Percentiles rank a stretch among this genome's conserved stretches.
phyloP scores from a whole-genome alignment of 2,797 vertebrate species.

The Diglossa cyanea region DNA sequence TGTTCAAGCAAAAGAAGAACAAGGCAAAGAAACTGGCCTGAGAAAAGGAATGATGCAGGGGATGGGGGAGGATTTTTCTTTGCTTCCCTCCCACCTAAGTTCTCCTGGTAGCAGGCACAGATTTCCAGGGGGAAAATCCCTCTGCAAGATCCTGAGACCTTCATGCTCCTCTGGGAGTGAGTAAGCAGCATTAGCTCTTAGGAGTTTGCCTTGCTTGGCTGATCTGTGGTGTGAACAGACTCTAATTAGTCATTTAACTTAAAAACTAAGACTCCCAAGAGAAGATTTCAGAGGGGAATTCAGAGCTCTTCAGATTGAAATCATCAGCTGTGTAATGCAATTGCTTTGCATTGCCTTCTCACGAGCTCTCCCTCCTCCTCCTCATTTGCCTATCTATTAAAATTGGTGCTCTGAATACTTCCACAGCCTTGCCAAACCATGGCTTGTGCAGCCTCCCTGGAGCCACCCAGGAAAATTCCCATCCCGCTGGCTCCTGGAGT shows the following conservation, averaged over 20 bases:
- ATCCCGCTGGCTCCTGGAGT: background rate
- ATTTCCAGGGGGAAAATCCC: background rate
- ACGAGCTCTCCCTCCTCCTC: background rate
- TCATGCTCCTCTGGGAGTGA: background rate
- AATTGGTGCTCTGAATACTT: background rate
- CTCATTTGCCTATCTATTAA: background rate
- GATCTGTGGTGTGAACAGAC: slow-evolving; percentile 2
- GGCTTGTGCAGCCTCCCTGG: background rate
- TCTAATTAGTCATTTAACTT: slow-evolving; percentile 29
- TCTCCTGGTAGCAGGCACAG: background rate
- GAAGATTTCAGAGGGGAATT: slow-evolving; percentile 23
- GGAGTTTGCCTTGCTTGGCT: background rate
- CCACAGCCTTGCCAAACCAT: background rate
- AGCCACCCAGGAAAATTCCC: background rate
- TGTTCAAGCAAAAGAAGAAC: background rate
- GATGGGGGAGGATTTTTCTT: background rate
- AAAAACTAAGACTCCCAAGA: slow-evolving; percentile 5
- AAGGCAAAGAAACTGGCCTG: background rate
- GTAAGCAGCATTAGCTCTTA: background rate
- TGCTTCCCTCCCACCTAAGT: background rate
- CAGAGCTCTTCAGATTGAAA: background rate
- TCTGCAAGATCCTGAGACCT: background rate
- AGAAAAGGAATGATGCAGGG: background rate
- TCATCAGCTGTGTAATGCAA: background rate
- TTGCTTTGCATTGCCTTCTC: background rate